Conservation (phyloP, 2,113 vertebrate species). For the Melanostigma gelatinosum region DNA sequence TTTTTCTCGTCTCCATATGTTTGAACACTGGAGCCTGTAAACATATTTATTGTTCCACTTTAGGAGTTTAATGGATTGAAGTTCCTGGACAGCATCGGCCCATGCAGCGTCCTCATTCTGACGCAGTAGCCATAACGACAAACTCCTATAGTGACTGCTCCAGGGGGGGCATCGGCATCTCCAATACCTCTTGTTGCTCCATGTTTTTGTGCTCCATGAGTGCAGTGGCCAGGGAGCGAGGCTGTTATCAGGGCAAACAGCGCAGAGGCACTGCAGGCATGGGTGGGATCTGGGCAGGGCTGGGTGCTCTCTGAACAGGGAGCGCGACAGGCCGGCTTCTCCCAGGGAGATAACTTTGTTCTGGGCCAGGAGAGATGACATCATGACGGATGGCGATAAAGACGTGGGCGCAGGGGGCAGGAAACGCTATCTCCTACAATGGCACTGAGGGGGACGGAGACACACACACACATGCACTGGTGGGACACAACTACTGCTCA, state of each 20-base stretch:
- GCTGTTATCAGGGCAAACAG: conserved; percentile 65
- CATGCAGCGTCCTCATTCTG: conserved; percentile 28
- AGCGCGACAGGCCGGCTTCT: conserved; percentile 53
- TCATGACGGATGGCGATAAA: conserved; percentile 76
- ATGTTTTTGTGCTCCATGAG: conserved; percentile 32
- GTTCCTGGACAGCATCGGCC: conserved; percentile 20
- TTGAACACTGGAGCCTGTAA: neutral
- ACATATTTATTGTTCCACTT: conserved; percentile 10
- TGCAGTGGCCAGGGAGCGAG: conserved; percentile 15
- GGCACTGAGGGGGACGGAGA: conserved; percentile 50
- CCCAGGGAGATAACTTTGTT: conserved; percentile 79
- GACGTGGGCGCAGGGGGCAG: conserved; percentile 60
- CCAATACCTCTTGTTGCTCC: conserved; percentile 22
- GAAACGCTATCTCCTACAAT: conserved; percentile 74
- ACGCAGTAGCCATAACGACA: conserved; percentile 48
- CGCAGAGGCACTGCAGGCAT: conserved; percentile 47
- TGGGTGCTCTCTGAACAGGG: conserved; percentile 50
- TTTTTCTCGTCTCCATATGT: neutral
- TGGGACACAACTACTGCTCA: conserved; percentile 23
- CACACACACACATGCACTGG: conserved; percentile 28
- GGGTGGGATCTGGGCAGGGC: conserved; percentile 66
- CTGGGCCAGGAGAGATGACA: conserved; percentile 74
- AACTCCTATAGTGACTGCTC: conserved; percentile 11
- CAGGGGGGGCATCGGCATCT: conserved; percentile 21
- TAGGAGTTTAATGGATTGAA: neutral